Conservation (phyloP, 2,888 invertebrate genomes). For the Barypeithes pellucidus region DNA sequence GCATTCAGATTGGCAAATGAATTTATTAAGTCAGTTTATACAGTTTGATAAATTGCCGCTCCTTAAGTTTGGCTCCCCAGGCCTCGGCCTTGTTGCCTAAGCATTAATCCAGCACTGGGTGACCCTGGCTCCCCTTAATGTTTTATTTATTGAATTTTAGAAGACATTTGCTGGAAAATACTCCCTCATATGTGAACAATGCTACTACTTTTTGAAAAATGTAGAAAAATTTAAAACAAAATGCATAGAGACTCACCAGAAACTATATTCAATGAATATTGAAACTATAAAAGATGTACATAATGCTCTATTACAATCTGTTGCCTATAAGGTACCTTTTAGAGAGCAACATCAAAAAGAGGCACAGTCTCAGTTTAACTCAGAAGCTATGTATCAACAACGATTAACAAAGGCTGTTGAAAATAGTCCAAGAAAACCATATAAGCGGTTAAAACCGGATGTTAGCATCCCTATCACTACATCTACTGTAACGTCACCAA, state of each 20-base stretch:
- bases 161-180: conserved; percentile 23
- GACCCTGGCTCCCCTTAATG: too few species aligned
- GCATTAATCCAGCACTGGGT: too few species aligned
- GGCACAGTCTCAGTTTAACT: not conserved
- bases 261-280: conserved; percentile 28
- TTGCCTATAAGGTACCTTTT: not conserved
- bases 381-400: not conserved
- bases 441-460: not conserved
- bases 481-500: not conserved
- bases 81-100: too few species aligned
- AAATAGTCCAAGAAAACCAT: not conserved
- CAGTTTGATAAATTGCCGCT: too few species aligned
- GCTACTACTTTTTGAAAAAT: conserved; percentile 37
- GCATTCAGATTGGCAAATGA: too few species aligned
- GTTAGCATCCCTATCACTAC: not conserved
- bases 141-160: conserved; percentile 13
- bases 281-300: conserved; percentile 28
- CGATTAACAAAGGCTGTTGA: not conserved
- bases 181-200: conserved; percentile 34
- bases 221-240: conserved; percentile 36
- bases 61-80: too few species aligned
- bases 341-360: not conserved
- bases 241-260: conserved; percentile 35
- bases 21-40: too few species aligned
- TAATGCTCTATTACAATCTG: conserved; percentile 19